These are phyloP conservation scores for Neotragus pygmaeus DNA, from an alignment of 2,113 vertebrate species.

Conservation along the genomic window DNA sequence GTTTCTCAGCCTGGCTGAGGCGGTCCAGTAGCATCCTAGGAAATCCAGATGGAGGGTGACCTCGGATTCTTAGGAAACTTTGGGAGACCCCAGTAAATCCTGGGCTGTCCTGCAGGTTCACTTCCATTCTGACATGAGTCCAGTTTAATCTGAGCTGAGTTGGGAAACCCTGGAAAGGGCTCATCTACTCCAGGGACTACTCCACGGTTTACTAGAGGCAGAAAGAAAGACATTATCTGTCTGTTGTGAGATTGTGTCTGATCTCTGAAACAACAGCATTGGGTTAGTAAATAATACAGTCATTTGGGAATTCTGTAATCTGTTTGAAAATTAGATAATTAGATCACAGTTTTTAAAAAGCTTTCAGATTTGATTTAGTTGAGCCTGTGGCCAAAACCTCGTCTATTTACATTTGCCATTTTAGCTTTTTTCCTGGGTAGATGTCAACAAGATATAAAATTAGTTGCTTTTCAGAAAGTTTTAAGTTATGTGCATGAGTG, in stretches of 20 bases:
- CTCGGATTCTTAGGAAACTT: neutral
- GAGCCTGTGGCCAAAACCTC: neutral
- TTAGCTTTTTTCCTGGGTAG: neutral
- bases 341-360: slow-evolving; percentile 18
- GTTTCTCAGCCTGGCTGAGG: neutral
- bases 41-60: neutral
- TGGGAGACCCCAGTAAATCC: neutral
- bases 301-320: slow-evolving; percentile 1
- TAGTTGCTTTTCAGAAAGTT: neutral
- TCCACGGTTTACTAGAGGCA: neutral
- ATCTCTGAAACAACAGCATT: neutral
- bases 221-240: neutral
- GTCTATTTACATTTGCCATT: neutral
- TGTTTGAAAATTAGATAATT: slow-evolving; percentile 9
- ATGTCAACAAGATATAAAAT: neutral
- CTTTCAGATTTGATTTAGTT: slow-evolving; percentile 29
- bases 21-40: neutral
- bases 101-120: neutral
- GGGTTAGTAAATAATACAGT: neutral
- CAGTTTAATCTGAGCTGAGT: neutral
- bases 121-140: neutral
- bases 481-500: neutral
- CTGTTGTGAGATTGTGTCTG: neutral
- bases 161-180: neutral
- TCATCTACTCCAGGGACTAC: neutral